phyloP scores from a whole-genome alignment of 2,888 invertebrate genomes.

The Drosophila nr. perissopoda region DNA sequence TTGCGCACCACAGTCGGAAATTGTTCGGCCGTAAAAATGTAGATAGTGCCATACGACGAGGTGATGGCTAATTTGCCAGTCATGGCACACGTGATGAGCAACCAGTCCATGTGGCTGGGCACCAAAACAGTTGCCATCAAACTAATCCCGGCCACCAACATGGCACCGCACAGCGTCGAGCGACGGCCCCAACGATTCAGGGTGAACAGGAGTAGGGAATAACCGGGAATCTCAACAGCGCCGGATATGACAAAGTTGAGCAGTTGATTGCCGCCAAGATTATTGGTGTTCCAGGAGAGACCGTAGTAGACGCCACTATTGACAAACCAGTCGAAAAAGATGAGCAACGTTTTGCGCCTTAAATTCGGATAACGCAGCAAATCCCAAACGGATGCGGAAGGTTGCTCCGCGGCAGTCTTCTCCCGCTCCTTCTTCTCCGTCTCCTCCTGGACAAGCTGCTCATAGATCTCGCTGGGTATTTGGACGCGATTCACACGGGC shows the following conservation, averaged over 20 bases:
- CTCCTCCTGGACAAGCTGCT: slow-evolving; percentile 86
- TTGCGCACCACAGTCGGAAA: slow-evolving; percentile 92
- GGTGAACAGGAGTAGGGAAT: slow-evolving; percentile 88
- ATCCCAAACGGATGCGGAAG: slow-evolving; percentile 86
- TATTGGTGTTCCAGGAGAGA: slow-evolving; percentile 91
- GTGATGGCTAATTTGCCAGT: slow-evolving; percentile 90
- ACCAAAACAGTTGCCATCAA: slow-evolving; percentile 87
- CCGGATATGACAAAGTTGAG: slow-evolving; percentile 91
- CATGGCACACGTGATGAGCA: slow-evolving; percentile 89
- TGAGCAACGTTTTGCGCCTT: slow-evolving; percentile 87
- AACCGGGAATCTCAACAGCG: slow-evolving; percentile 91
- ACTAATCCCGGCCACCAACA: slow-evolving; percentile 88
- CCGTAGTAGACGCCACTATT: slow-evolving; percentile 92
- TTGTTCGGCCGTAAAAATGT: slow-evolving; percentile 90
- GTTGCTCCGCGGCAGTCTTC: slow-evolving; percentile 72
- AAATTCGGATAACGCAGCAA: slow-evolving; percentile 88
- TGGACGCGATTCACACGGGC: slow-evolving; percentile 88
- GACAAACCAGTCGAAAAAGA: slow-evolving; percentile 92
- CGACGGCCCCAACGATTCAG: slow-evolving; percentile 91
- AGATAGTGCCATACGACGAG: slow-evolving; percentile 90
- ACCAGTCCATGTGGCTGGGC: slow-evolving; percentile 86
- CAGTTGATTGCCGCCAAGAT: slow-evolving; percentile 90
- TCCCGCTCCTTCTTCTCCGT: slow-evolving; percentile 77
- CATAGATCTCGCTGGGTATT: slow-evolving; percentile 86
- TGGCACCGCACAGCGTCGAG: slow-evolving; percentile 88